Base-by-base conservation (phyloP, 2,888 invertebrate species). In the Exocentrus adspersus region DNA sequence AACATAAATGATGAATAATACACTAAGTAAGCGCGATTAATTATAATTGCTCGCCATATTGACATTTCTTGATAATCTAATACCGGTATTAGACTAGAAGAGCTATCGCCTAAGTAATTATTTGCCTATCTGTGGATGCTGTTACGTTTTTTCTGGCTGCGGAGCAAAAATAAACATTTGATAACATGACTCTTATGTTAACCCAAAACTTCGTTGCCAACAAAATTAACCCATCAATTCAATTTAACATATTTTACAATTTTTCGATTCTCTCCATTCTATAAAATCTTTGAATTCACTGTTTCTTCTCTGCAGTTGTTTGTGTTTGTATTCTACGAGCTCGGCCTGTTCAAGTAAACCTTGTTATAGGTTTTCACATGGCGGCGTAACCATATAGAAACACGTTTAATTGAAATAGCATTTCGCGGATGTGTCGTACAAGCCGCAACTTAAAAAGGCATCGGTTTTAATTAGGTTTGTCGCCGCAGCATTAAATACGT, bases 371-470 rank as follows among this genome's bases (percentile, higher is more conserved):
- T 24, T 2, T 41, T 53, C 53, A 21, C 10, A 53, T 37, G 21
- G 24, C 43, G 37, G 48, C 43, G 48, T 46, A 7, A 48, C 54
- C 57, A 48, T 57, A 62, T 65, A 63, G 54, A 65, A 58, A 53
- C 53, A 53, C 52, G 41, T 42, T 62, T 66, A 64, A 67, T 65
- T 67, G 67, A 63, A 67, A 67, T 67, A 52, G 65, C 65, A 69
- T 69, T 69, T 65, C 65, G 24, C 59, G 60, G 65, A 67, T 67
- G 67, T 65, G 69, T 69, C 54, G 63, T 67, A 67, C 69, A 61
- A 65, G 67, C 67, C 60, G 63, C 64, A 64, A 60, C 69, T 67
- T 51, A 64, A 67, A 69, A 67, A 61, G 65, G 69, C 50, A 63
- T 62, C 62, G 43, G n/a, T n/a, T 61, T 67, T 69, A 69, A 69